Percentiles rank a stretch among this genome's conserved stretches.
phyloP scores from a whole-genome alignment of 2,888 invertebrate species.

The Xanthorhoe designata region DNA sequence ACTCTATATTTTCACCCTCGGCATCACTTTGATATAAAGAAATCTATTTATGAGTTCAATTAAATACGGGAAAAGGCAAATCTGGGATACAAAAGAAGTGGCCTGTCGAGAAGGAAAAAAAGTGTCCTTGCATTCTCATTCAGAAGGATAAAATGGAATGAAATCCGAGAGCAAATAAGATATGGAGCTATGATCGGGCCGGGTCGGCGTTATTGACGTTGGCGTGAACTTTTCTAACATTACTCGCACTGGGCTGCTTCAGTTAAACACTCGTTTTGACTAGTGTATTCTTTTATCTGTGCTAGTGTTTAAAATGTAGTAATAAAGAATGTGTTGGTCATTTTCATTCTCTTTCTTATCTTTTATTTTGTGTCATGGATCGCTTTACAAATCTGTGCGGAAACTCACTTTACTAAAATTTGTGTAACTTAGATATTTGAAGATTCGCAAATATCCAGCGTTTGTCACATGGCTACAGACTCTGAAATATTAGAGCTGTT shows the following conservation, averaged over 20 bases:
- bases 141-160: conserved; percentile 44
- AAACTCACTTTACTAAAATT: too few species aligned
- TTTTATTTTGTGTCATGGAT: too few species aligned
- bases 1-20: not conserved
- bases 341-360: too few species aligned
- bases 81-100: conserved; percentile 20
- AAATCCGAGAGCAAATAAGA: conserved; percentile 50
- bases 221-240: conserved; percentile 36
- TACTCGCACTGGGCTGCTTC: not conserved
- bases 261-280: not conserved
- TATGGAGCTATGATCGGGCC: conserved; percentile 37
- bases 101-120: conserved; percentile 27
- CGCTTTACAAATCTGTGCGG: too few species aligned
- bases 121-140: conserved; percentile 42
- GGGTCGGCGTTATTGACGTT: conserved; percentile 33
- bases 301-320: too few species aligned
- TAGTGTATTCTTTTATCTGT: too few species aligned
- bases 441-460: too few species aligned
- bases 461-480: too few species aligned
- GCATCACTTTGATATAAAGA: not conserved
- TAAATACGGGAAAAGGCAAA: conserved; percentile 19
- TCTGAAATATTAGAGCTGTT: too few species aligned
- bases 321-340: too few species aligned
- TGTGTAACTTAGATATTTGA: too few species aligned
- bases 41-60: conserved; percentile 2